phyloP scores from a whole-genome alignment of 2,113 vertebrate species.

The Xiphophorus hellerii region DNA sequence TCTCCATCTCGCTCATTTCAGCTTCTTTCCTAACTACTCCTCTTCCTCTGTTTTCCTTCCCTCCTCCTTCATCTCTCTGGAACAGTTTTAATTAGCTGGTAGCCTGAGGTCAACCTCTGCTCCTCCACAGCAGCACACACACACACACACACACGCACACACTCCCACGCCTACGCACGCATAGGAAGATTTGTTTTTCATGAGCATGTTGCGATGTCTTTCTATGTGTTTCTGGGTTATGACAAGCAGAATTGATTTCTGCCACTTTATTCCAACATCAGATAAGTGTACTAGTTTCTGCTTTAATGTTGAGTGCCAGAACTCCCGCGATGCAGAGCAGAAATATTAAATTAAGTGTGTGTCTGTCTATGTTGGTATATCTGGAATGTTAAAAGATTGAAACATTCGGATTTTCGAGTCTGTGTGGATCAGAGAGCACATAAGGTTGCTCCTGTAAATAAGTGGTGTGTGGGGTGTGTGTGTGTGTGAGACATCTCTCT shows the following conservation, averaged over 20 bases:
- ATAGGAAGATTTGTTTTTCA: slow-evolving; percentile 9
- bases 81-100: slow-evolving; percentile 76
- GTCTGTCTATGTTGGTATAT: background rate
- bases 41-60: slow-evolving; percentile 43
- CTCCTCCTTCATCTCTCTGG: slow-evolving; percentile 60
- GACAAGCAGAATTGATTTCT: slow-evolving; percentile 58
- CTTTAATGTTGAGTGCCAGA: slow-evolving; percentile 42
- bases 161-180: slow-evolving; percentile 9
- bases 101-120: slow-evolving; percentile 74
- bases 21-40: slow-evolving; percentile 27
- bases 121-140: slow-evolving; percentile 55
- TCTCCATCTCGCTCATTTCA: slow-evolving; percentile 4
- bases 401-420: slow-evolving; percentile 3
- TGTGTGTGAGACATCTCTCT: slow-evolving; percentile 47
- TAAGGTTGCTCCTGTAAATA: background rate
- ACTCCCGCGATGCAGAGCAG: slow-evolving; percentile 52
- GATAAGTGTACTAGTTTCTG: slow-evolving; percentile 42
- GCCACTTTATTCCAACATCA: slow-evolving; percentile 35
- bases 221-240: slow-evolving; percentile 27
- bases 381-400: background rate
- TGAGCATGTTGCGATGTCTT: slow-evolving; percentile 4
- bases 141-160: background rate
- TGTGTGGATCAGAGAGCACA: slow-evolving; percentile 7
- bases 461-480: slow-evolving; percentile 2
- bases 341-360: slow-evolving; percentile 36